A percentile compares a stretch with the other conserved stretches of the same genome.
Conservation (phyloP, 2,113 vertebrate genomes). For the Grammomys surdaster region DNA sequence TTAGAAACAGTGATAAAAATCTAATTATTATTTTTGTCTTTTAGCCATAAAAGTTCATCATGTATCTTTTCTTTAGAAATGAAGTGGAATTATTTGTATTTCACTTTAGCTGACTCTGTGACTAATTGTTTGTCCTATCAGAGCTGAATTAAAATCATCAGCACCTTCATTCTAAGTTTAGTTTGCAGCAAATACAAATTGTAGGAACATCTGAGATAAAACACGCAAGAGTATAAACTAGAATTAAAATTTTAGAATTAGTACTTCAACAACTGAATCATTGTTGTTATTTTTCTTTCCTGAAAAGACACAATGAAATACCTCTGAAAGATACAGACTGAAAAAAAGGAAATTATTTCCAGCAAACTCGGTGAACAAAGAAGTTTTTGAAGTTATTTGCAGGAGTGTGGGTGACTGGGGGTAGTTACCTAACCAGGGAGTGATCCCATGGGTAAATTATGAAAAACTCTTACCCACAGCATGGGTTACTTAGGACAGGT, state of each 20-base stretch:
- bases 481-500: not conserved
- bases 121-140: not conserved
- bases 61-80: constrained; percentile 3
- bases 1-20: constrained; percentile 6
- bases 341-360: not conserved
- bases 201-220: not conserved
- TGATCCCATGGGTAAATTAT: not conserved
- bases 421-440: no score
- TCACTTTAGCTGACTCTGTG: not conserved
- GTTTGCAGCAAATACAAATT: not conserved
- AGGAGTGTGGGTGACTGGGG: not conserved
- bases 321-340: not conserved
- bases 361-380: not conserved
- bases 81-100: not conserved
- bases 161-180: not conserved
- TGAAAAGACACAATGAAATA: not conserved
- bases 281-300: not conserved
- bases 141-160: constrained; percentile 3
- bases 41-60: not conserved
- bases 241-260: constrained; percentile 23
- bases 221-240: not conserved
- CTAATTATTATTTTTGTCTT: not conserved
- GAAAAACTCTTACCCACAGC: no score
- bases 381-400: not conserved
- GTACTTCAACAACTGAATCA: not conserved